Conservation (phyloP, 2,888 invertebrate genomes). For the Ichneumoninae sp. region DNA sequence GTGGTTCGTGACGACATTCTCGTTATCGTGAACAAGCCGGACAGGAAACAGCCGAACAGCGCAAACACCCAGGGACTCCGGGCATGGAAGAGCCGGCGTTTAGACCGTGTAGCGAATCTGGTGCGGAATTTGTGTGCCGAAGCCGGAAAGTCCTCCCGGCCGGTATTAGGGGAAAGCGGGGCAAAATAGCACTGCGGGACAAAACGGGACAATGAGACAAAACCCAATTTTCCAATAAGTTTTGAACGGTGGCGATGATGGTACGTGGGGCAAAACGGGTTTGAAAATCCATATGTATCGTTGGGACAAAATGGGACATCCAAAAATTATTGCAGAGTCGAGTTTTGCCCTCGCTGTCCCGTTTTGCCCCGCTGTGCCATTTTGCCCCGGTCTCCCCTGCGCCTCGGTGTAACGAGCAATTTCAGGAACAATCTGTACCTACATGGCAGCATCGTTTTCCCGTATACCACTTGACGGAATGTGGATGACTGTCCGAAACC, state of each 20-base stretch:
- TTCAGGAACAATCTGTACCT: slow-evolving; percentile 54
- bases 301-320: too few species aligned
- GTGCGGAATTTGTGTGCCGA: slow-evolving; percentile 14
- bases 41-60: slow-evolving; percentile 49
- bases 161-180: not conserved
- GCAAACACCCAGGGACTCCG: slow-evolving; percentile 8
- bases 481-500: slow-evolving; percentile 45
- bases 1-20: slow-evolving; percentile 59
- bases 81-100: not conserved
- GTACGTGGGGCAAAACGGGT: too few species aligned
- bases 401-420: slow-evolving; percentile 58
- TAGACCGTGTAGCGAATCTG: not conserved
- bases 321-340: too few species aligned
- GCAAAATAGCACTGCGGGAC: too few species aligned
- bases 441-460: slow-evolving; percentile 22
- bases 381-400: not conserved
- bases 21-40: slow-evolving; percentile 56
- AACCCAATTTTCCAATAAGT: too few species aligned
- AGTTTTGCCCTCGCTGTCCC: too few species aligned
- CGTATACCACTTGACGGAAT: slow-evolving; percentile 32
- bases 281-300: too few species aligned
- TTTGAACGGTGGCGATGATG: too few species aligned
- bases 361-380: too few species aligned
- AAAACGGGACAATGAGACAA: too few species aligned
- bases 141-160: slow-evolving; percentile 31